Evolutionary conservation across 1,140 invertebrate species (phyloP).

Genomic region (Habropoda laboriosa): DNA sequence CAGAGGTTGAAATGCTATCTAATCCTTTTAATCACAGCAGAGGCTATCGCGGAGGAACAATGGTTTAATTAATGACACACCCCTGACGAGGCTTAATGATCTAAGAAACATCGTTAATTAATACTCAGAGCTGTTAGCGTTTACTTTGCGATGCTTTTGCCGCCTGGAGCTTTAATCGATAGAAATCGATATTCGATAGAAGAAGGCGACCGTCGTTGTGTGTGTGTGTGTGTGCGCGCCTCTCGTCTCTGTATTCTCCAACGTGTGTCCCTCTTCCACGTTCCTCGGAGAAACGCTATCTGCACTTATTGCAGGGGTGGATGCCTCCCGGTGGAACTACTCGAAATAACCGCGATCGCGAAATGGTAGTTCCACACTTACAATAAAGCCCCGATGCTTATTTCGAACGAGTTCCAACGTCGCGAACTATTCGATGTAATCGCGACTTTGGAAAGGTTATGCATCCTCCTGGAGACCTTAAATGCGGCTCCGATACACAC

Average conservation of each 20-base stretch:
- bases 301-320: conserved; percentile 28
- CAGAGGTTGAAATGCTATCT: no score
- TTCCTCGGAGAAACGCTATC: not conserved
- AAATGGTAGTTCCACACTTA: conserved; percentile 21
- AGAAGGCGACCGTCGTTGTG: not conserved
- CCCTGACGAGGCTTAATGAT: not conserved
- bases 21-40: no score
- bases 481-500: not conserved
- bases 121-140: not conserved
- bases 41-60: no score
- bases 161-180: not conserved
- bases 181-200: not conserved
- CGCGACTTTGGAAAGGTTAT: conserved; percentile 19
- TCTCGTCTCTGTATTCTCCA: no score
- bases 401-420: conserved; percentile 36
- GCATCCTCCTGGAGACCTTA: conserved; percentile 17
- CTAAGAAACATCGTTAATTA: not conserved
- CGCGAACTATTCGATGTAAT: conserved; percentile 44
- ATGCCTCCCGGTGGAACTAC: conserved; percentile 3
- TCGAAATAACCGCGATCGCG: conserved; percentile 37
- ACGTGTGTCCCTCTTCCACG: not conserved
- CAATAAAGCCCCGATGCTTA: conserved; percentile 41
- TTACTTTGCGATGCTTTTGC: not conserved
- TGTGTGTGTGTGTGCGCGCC: no score
- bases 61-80: no score